Evolutionary conservation across 2,797 vertebrate species (phyloP).

Genomic region (Australoheros facetus): DNA sequence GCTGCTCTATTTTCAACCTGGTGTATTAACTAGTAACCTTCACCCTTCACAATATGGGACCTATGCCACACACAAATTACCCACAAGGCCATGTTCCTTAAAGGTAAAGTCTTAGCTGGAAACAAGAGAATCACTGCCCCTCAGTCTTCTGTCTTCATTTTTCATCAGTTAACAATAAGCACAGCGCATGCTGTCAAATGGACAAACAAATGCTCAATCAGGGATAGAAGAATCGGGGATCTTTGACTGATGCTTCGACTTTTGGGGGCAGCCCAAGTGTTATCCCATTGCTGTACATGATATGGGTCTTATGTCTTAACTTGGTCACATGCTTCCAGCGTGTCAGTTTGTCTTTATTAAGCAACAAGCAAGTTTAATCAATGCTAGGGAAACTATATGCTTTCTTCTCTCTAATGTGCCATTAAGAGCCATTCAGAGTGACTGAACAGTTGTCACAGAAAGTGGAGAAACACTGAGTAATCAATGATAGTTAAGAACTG

Average conservation of each 20-base stretch:
- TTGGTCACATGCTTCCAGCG: slow-evolving; percentile 70
- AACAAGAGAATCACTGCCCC: not conserved
- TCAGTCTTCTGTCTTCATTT: not conserved
- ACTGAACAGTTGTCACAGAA: slow-evolving; percentile 92
- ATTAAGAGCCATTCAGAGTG: slow-evolving; percentile 92
- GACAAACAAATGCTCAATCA: not conserved
- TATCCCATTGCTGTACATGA: slow-evolving; percentile 48
- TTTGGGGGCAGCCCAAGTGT: not conserved
- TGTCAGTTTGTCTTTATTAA: slow-evolving; percentile 89
- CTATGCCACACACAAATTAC: not conserved
- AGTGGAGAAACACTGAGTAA: slow-evolving; percentile 93
- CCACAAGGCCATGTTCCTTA: not conserved
- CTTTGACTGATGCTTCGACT: slow-evolving; percentile 6
- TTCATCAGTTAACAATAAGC: slow-evolving; percentile 2
- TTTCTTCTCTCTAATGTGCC: slow-evolving; percentile 89
- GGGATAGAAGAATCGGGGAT: not conserved
- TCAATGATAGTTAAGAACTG: slow-evolving; percentile 97
- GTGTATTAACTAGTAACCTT: too few relatives aligned
- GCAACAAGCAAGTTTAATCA: slow-evolving; percentile 85
- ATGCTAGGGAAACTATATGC: slow-evolving; percentile 78
- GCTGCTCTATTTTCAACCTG: too few relatives aligned
- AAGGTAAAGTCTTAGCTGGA: not conserved
- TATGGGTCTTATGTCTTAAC: slow-evolving; percentile 59
- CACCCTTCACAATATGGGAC: not conserved
- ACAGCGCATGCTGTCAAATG: not conserved